Evolutionary conservation across 2,113 vertebrate genomes (phyloP), one percentile per base, ranked within the genome.

Genomic region (Aspiorhynchus laticeps): DNA sequence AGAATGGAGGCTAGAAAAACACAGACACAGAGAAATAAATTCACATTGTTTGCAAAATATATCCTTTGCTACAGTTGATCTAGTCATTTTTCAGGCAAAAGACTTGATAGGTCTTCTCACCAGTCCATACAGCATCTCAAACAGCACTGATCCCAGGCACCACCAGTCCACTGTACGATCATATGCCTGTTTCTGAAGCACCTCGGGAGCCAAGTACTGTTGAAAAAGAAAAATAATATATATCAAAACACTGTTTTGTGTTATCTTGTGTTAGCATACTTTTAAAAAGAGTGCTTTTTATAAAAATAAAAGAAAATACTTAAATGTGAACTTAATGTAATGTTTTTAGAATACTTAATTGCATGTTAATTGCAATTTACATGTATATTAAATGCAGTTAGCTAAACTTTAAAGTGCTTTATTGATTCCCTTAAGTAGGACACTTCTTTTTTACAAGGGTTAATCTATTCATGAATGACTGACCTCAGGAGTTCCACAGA

Each of bases 41-140:
- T 65, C 21, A 80, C 17, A 51, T 7, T 17, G 75, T 36, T 24
- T 48, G 28, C 9, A 3, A 24, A 31, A 43, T 48, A 0, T 19
- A 48, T 65, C 2, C 28, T 33, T 4, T 31, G 2, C 19, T 38
- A 61, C 19, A 14, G 53, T 3, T 10, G 33, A 71, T 56, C 36
- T 28, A 24, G 3, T 69, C 1, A 53, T 36, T 71, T n/a, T 31
- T 21, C 2, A 80, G 31, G 19, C 19, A 24, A 41, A 80, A 21
- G 28, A 36, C 12, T 24, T 63, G 65, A 7, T 8, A 28, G 4
- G 67, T 76, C 9, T 10, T 90, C 95, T 94, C 81, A 96, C 95
- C 76, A 96, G 93, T 90, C 95, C 95, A 11, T 96, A 96, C 21
- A 96, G 93, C 95, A 96, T 96, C 93, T 96, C 95, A n/a, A 96